Base-by-base conservation (phyloP, 2,797 vertebrate genomes). In the Spondyliosoma cantharus region DNA sequence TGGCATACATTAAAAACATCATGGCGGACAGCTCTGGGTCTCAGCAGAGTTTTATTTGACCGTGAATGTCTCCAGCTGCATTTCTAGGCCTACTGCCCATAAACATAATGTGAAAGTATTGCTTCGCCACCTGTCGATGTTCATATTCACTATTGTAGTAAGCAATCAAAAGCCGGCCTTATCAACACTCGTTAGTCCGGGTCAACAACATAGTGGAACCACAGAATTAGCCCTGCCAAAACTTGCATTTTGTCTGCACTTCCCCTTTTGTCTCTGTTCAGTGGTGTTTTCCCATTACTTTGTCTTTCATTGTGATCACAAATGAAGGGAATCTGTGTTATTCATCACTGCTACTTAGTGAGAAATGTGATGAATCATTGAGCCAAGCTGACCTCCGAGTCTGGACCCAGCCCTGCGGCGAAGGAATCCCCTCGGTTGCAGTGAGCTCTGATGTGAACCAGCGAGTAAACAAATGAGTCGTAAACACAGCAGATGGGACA, bases 401-500 rank as follows among this genome's bases (percentile, higher is more conserved):
- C 81, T 29, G 53, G 43, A 76, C 57, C 71, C 45, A 16, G 61
- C 69, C 64, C 68, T 57, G 70, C 62, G 4, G 74, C 12, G 49
- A 67, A 76, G 82, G 82, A 87, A 80, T 77, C 82, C 87, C 89
- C 67, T 53, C 32, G 72, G 84, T 66, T 48, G 5, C 75, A 22
- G 71, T 61, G 5, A 64, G 65, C 73, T 79, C 89, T 85, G 86
- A 91, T 89, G 85, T 83, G 84, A 93, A 87, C 85, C 86, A 87
- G 66, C 22, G 79, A 84, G 85, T 86, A 90, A 92, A 92, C 89
- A 90, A 91, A 93, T 90, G 82, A 91, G 80, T 87, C 57, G 54
- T 89, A 85, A 88, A 90, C 83, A 82, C 80, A 90, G 80, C 93
- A 93, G 92, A 93, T 92, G 93, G 90, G 88, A 87, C 84, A 20